These are phyloP conservation scores for Epirrhoe tristata DNA, from an alignment of 2,888 invertebrate genomes.

Conservation along the genomic window DNA sequence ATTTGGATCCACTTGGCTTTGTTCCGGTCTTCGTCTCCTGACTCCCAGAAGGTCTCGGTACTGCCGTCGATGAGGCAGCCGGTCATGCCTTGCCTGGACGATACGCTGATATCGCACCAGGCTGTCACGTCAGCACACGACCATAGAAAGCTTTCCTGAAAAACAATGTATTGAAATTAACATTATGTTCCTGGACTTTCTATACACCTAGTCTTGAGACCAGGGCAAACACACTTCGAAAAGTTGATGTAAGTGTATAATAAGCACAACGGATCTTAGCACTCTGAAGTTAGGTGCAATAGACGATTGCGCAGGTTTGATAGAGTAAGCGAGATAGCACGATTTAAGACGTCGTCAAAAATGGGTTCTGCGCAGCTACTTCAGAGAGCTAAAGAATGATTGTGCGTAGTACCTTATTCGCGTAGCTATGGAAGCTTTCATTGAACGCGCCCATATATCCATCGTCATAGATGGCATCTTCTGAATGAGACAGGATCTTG, in stretches of 20 bases:
- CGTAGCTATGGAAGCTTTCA: constrained; percentile 73
- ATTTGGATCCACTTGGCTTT: constrained; percentile 94
- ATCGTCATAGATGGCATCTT: constrained; percentile 88
- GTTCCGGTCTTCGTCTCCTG: constrained; percentile 98
- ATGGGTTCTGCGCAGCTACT: too few relatives aligned
- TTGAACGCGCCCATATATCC: constrained; percentile 64
- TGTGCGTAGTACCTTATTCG: constrained; percentile 63
- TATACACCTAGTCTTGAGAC: too few relatives aligned
- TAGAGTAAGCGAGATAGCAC: too few relatives aligned
- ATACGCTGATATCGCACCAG: constrained; percentile 92
- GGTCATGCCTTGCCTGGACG: constrained; percentile 97
- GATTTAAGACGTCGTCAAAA: too few relatives aligned
- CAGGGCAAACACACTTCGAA: too few relatives aligned
- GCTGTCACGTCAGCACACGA: constrained; percentile 90
- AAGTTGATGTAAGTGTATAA: too few relatives aligned
- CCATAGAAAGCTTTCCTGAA: constrained; percentile 86
- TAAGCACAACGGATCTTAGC: too few relatives aligned
- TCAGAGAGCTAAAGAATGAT: too few relatives aligned
- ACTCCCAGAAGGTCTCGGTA: constrained; percentile 99
- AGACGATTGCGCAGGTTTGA: too few relatives aligned
- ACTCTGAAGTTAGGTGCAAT: too few relatives aligned
- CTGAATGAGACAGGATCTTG: constrained; percentile 96
- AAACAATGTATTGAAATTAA: constrained; percentile 5
- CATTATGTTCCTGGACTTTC: too few relatives aligned
- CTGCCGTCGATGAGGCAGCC: constrained; percentile 96